Evolutionary conservation across 2,888 invertebrate genomes (phyloP).

Genomic region (Halocaridina rubra): DNA sequence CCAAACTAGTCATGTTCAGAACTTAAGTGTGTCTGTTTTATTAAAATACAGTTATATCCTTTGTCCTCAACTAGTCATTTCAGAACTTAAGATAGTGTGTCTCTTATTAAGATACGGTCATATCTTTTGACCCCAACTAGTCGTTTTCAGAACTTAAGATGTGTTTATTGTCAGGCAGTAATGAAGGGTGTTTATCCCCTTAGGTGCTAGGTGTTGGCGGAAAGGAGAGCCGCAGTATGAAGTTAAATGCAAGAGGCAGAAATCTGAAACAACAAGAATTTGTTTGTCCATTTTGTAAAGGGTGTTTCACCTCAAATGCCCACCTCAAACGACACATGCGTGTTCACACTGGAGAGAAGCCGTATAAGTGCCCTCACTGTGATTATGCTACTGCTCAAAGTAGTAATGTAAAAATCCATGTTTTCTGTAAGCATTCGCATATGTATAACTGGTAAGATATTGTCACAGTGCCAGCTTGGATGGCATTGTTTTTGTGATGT

Average conservation of each 20-base stretch:
- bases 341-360: constrained; percentile 61
- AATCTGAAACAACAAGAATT: constrained; percentile 38
- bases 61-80: no score
- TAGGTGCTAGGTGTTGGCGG: constrained; percentile 44
- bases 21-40: no score
- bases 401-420: background rate
- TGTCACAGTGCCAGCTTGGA: no score
- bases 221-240: constrained; percentile 39
- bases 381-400: constrained; percentile 50
- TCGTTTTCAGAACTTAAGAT: no score
- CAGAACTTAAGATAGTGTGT: no score
- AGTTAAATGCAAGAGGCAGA: constrained; percentile 45
- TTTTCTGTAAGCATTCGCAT: background rate
- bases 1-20: no score
- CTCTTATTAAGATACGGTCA: no score
- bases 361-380: constrained; percentile 55
- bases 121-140: no score
- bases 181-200: constrained; percentile 52
- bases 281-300: constrained; percentile 56
- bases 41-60: no score
- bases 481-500: no score
- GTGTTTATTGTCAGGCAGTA: no score
- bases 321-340: constrained; percentile 62
- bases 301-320: background rate
- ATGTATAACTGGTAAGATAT: background rate